Base-by-base conservation (phyloP, 2,797 vertebrate species). In the Furcifer pardalis region DNA sequence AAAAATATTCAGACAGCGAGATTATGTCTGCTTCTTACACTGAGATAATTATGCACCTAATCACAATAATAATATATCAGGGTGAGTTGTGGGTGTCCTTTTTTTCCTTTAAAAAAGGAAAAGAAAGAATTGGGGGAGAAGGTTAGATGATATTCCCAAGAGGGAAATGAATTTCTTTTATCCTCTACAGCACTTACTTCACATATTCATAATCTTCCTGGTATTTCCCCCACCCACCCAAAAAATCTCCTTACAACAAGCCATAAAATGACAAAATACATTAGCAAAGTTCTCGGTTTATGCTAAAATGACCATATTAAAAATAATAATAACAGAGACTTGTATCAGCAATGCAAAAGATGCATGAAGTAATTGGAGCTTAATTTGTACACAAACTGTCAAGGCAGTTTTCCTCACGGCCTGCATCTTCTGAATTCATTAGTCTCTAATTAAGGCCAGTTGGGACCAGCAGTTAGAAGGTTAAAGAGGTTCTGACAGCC, bases 401-500 rank as follows among this genome's bases (percentile, higher is more conserved):
- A 97, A 97, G 96, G 97, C 97, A 96, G 97, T 97, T 95, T 96
- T 96, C 96, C 95, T 97, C 97, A 97, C 97, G 97, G 97, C 97
- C 97, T 97, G 97, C 97, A 97, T 97, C 98, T 99, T 98, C 98
- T 98, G 97, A 98, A 98, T 99, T 98, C 98, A 99, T 99, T 99
- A 99, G 98, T 98, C 98, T 98, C 98, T 98, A 98, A 99, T 99
- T 99, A 99, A 98, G 98, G 98, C 97, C 97, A 97, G 98, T 98
- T 97, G 98, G 98, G 98, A 99, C 97, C 97, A 98, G 98, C 98
- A 98, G 98, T 99, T 99, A 99, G 98, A 98, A 99, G 98, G 98
- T 99, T 99, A 99, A 99, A 99, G 98, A 99, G 98, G 97, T 98
- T 98, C 97, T 98, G 98, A 99, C 98, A 98, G 97, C 97, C 97